Evolutionary conservation across 64 coral and sea anemone genomes (phyloP), one percentile per base, ranked within the genome.

Genomic region (Montipora foliosa): DNA sequence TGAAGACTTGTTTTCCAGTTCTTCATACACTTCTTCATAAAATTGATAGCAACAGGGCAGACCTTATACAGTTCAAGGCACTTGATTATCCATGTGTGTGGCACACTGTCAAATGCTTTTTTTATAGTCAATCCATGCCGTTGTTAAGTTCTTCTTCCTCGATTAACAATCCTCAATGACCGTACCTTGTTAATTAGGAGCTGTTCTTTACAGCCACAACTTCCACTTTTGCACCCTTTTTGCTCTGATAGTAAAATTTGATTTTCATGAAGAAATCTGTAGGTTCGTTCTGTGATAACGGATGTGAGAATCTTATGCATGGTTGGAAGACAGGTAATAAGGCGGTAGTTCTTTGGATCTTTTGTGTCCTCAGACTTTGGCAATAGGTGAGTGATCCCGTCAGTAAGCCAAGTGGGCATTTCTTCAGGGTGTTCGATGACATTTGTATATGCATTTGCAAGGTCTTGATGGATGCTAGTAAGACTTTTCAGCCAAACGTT

Each of bases 391-490:
- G n/a, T 73, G 19, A 73, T 20, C 6, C 69, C 69, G 5, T 21
- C n/a, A 24, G 69, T 73, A 20, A 73, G 69, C 69, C 69, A 73
- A 20, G 19, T 6, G 22, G 22, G 19, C 19, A 5, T 29, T 73
- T 73, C 69, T 24, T 73, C 69, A 73, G 69, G 19, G 69, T 29
- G n/a, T 85, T 67, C 60, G 60, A 85, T 67, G 12, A 85, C 29
- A 68, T 67, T 60, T 25, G 60, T 85, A 22, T 5, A 85, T 19
- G 22, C 67, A 15, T 24, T 70, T 85, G 55, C 58, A 12, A 85
- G 14, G 22, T 73, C 69, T 24, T 73, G n/a, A 73, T 29, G 69
- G 6, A 29, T 73, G 17, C 22, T 20, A 29, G 69, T 73, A 64
- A 73, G 69, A 29, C 22, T 22, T 29, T 73, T 73, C 22, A 73